Percentiles rank a stretch among this genome's conserved stretches.
Conservation (phyloP, 2,888 invertebrate species). For the Parnassius smintheus region DNA sequence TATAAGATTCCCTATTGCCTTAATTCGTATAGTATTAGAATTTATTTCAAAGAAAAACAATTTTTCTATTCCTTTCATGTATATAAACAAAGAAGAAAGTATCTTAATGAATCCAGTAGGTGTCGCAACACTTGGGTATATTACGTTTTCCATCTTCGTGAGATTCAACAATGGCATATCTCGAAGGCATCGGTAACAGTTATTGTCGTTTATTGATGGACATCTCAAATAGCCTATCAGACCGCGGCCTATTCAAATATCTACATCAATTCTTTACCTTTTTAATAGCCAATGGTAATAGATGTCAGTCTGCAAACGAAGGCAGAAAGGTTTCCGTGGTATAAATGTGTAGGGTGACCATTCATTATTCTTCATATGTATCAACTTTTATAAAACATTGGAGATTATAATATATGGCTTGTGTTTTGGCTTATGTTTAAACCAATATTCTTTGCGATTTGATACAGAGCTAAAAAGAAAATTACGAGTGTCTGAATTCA, state of each 20-base stretch:
- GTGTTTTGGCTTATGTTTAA: too few relatives aligned
- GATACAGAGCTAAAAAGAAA: too few relatives aligned
- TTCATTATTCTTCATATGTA: background rate
- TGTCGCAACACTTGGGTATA: slow-evolving; percentile 12
- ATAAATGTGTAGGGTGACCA: background rate
- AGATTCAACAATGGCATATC: slow-evolving; percentile 25
- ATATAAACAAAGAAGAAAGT: slow-evolving; percentile 12
- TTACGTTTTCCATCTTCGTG: slow-evolving; percentile 15
- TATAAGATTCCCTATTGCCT: too few relatives aligned
- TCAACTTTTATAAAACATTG: background rate
- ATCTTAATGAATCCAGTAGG: slow-evolving; percentile 4
- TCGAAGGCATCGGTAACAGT: slow-evolving; percentile 28
- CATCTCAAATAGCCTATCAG: slow-evolving; percentile 33
- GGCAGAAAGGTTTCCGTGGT: slow-evolving; percentile 4
- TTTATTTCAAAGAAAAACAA: too few relatives aligned
- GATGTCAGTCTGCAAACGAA: slow-evolving; percentile 5
- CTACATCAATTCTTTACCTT: slow-evolving; percentile 14
- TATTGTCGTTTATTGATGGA: slow-evolving; percentile 29
- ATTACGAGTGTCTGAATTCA: too few relatives aligned
- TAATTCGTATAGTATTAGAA: too few relatives aligned
- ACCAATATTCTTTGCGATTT: too few relatives aligned
- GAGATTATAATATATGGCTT: too few relatives aligned
- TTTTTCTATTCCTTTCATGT: too few relatives aligned
- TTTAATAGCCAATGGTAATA: slow-evolving; percentile 15
- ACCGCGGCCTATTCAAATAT: slow-evolving; percentile 26